Evolutionary conservation across 2,113 vertebrate genomes (phyloP).

Genomic region (Gopherus evgoodei): DNA sequence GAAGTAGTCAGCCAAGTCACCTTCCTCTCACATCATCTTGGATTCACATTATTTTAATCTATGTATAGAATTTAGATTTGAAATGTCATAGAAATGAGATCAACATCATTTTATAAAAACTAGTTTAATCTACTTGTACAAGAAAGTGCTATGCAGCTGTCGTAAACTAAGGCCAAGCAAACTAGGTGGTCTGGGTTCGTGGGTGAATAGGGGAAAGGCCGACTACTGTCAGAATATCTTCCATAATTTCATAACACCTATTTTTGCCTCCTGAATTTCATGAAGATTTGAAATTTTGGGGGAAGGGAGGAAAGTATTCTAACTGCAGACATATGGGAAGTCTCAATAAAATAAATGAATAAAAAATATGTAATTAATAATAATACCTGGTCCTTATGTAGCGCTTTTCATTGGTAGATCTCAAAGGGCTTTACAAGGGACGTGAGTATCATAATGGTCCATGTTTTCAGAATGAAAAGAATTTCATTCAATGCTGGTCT

Average conservation of each 20-base stretch:
- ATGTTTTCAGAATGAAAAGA: not conserved
- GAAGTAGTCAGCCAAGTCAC: not conserved
- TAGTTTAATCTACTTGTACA: not conserved
- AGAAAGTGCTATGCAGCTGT: accelerated
- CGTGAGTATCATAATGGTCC: not conserved
- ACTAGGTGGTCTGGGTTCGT: not conserved
- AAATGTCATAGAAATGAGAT: not conserved
- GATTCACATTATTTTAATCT: not conserved
- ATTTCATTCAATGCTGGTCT: not conserved
- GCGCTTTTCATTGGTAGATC: not conserved
- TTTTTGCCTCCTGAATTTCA: not conserved
- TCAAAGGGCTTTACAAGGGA: not conserved
- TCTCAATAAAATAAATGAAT: not conserved
- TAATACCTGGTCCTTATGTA: not conserved
- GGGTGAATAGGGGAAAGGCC: accelerated
- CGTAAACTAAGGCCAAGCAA: not conserved
- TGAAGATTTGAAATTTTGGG: accelerated
- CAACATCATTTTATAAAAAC: not conserved
- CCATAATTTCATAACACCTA: not conserved
- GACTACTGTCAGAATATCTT: accelerated
- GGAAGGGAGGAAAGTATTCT: not conserved
- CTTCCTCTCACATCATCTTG: not conserved
- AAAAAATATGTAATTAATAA: not conserved
- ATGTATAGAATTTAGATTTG: not conserved
- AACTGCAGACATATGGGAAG: not conserved